These are phyloP conservation scores for Xerus rutilus DNA, from an alignment of 2,797 vertebrate species.

Conservation along the genomic window DNA sequence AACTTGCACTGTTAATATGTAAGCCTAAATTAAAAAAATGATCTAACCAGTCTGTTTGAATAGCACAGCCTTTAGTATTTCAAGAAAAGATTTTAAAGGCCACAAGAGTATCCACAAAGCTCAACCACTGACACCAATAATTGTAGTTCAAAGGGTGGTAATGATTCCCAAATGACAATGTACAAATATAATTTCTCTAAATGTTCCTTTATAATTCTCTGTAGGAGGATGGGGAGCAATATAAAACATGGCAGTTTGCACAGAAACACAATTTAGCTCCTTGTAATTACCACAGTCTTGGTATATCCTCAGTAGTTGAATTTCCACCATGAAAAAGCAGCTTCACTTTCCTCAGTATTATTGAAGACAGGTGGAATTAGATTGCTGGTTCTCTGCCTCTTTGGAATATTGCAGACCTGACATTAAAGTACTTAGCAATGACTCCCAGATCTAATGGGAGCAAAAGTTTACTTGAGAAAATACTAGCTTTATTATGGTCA, in stretches of 20 bases:
- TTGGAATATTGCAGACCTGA: slow-evolving; percentile 19
- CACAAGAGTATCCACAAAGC: not conserved
- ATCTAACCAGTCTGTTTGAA: not conserved
- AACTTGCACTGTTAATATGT: no score
- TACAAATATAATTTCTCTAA: slow-evolving; percentile 59
- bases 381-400: not conserved
- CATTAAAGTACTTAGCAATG: not conserved
- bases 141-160: not conserved
- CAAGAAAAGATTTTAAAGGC: slow-evolving; percentile 40
- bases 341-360: not conserved
- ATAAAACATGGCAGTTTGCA: slow-evolving; percentile 7
- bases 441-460: not conserved
- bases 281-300: slow-evolving; percentile 37
- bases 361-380: slow-evolving; percentile 29
- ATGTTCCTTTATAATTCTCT: slow-evolving; percentile 55
- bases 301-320: slow-evolving; percentile 37
- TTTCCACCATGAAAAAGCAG: not conserved
- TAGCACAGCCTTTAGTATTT: not conserved
- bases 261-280: slow-evolving; percentile 48
- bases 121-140: not conserved
- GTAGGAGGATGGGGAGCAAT: not conserved
- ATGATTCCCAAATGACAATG: slow-evolving; percentile 30
- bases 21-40: not conserved
- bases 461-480: slow-evolving; percentile 67
- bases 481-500: slow-evolving; percentile 48